Percentiles rank a stretch among this genome's conserved stretches.
Evolutionary conservation across 2,888 invertebrate species (phyloP).

Genomic region (Mystacides longicornis): DNA sequence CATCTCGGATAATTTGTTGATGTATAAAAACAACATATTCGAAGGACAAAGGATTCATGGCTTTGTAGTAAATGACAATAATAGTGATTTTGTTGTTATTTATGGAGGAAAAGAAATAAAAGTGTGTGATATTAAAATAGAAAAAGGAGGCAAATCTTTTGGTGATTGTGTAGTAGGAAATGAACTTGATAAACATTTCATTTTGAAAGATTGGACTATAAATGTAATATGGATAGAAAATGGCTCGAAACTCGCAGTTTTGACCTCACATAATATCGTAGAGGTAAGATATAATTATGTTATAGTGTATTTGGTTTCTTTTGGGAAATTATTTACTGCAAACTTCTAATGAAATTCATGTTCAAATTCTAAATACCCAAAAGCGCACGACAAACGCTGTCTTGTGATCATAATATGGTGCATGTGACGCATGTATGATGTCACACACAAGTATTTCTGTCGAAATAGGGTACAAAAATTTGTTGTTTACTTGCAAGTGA

Average conservation of each 20-base stretch:
- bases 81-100: constrained; percentile 36
- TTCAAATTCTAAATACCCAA: too few relatives aligned
- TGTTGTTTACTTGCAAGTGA: too few relatives aligned
- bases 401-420: too few relatives aligned
- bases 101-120: constrained; percentile 53
- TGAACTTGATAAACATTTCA: background rate
- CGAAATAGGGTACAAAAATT: too few relatives aligned
- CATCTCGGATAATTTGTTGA: constrained; percentile 28
- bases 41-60: constrained; percentile 54
- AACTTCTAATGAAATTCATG: too few relatives aligned
- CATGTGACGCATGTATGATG: too few relatives aligned
- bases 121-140: constrained; percentile 27
- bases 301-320: too few relatives aligned
- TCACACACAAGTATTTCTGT: too few relatives aligned
- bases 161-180: background rate
- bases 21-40: constrained; percentile 32
- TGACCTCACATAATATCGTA: constrained; percentile 61
- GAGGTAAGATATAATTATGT: constrained; percentile 37
- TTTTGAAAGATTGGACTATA: constrained; percentile 56
- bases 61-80: constrained; percentile 35
- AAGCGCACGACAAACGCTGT: too few relatives aligned
- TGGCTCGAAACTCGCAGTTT: constrained; percentile 42
- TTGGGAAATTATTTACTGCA: too few relatives aligned
- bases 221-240: constrained; percentile 46
- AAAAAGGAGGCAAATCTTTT: background rate